A percentile compares a stretch with the other conserved stretches of the same genome.
phyloP scores from a whole-genome alignment of 2,888 invertebrate species.

The Sarcophaga rosellei region DNA sequence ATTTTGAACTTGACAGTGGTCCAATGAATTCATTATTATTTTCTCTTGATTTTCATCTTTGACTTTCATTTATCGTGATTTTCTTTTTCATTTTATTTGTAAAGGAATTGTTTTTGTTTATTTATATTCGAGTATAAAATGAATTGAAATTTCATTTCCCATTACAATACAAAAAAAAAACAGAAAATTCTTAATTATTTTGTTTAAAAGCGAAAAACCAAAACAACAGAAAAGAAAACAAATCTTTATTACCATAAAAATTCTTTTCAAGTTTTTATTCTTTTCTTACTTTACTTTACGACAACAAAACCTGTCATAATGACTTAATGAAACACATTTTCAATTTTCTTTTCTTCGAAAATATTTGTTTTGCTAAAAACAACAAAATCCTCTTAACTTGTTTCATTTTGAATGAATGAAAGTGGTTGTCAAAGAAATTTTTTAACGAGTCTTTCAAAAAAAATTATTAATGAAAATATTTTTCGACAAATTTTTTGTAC shows the following conservation, averaged over 20 bases:
- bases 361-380: constrained; percentile 13
- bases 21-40: constrained; percentile 56
- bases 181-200: constrained; percentile 27
- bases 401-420: constrained; percentile 37
- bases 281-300: neutral
- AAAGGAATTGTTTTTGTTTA: constrained; percentile 4
- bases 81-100: neutral
- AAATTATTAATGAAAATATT: neutral
- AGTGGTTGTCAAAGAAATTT: constrained; percentile 34
- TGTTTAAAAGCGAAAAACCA: neutral
- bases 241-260: constrained; percentile 8
- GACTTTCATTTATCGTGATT: neutral
- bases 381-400: constrained; percentile 51
- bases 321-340: constrained; percentile 38
- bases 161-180: neutral
- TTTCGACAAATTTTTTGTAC: neutral
- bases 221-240: constrained; percentile 29
- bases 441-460: constrained; percentile 6
- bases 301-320: constrained; percentile 50
- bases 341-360: constrained; percentile 4
- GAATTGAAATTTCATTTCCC: neutral
- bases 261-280: constrained; percentile 29
- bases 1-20: constrained; percentile 68
- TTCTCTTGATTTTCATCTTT: neutral
- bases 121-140: neutral